Percentiles rank a stretch among this genome's conserved stretches.
Evolutionary conservation across 1,140 invertebrate species (phyloP).

Genomic region (Capitella teleta): DNA sequence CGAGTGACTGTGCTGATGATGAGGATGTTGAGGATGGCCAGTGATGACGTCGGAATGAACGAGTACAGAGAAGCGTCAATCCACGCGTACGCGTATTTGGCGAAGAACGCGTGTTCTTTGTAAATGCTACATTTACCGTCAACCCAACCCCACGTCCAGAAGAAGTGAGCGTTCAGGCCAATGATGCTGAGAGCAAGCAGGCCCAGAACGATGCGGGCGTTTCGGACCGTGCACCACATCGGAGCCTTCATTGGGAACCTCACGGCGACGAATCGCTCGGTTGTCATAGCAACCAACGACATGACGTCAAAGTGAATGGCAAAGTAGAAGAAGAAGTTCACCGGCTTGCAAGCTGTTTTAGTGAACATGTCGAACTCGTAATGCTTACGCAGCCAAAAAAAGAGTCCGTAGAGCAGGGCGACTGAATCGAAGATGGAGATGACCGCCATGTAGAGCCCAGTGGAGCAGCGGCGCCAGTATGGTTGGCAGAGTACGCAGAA

Average conservation of each 20-base stretch:
- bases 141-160: no score
- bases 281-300: slow-evolving; percentile 10
- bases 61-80: neutral
- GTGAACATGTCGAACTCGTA: no score
- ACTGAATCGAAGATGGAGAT: no score
- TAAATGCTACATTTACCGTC: no score
- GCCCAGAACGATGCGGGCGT: neutral
- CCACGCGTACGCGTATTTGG: neutral
- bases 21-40: neutral
- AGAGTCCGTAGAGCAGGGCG: no score
- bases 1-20: neutral
- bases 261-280: slow-evolving; percentile 9
- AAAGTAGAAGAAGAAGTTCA: slow-evolving; percentile 10
- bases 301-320: slow-evolving; percentile 9
- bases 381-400: no score
- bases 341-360: slow-evolving; percentile 6
- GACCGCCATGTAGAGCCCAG: no score
- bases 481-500: no score
- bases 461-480: no score
- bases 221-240: slow-evolving; percentile 1
- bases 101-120: neutral
- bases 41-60: neutral
- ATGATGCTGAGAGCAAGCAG: no score
- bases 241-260: slow-evolving; percentile 6
- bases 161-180: no score